Evolutionary conservation across 2,797 vertebrate genomes (phyloP).

Genomic region (Triplophysa yarkandensis): DNA sequence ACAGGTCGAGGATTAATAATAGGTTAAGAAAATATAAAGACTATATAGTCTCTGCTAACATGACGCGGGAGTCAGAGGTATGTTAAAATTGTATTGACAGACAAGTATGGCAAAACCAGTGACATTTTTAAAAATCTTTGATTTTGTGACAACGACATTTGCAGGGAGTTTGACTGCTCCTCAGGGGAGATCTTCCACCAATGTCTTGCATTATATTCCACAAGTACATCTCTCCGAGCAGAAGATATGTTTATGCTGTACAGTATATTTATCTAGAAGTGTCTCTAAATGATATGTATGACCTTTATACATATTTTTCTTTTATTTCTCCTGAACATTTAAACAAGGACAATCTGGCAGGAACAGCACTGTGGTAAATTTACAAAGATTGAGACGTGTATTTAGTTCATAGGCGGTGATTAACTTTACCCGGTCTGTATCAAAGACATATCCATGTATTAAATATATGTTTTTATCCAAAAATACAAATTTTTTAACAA

Average conservation of each 20-base stretch:
- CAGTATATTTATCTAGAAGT: not conserved
- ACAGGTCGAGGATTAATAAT: not conserved
- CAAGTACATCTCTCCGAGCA: conserved; percentile 10
- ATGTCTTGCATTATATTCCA: conserved; percentile 42
- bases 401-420: not conserved
- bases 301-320: conserved; percentile 1
- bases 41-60: conserved; percentile 63
- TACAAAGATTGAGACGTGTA: not conserved
- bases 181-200: conserved; percentile 55
- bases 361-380: not conserved
- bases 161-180: conserved; percentile 63
- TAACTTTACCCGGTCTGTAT: not conserved
- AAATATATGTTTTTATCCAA: not conserved
- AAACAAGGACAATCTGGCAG: not conserved
- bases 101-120: conserved; percentile 70
- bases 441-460: not conserved
- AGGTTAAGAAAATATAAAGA: conserved; percentile 51
- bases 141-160: conserved; percentile 63
- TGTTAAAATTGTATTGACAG: conserved; percentile 76
- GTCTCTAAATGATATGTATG: conserved; percentile 1
- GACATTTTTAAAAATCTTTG: conserved; percentile 74
- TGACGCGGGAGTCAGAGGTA: conserved; percentile 64
- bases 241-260: conserved; percentile 11
- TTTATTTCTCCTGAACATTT: not conserved
- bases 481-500: too few species aligned